Conservation (phyloP, 2,113 vertebrate species). For the Leucoraja erinaceus region DNA sequence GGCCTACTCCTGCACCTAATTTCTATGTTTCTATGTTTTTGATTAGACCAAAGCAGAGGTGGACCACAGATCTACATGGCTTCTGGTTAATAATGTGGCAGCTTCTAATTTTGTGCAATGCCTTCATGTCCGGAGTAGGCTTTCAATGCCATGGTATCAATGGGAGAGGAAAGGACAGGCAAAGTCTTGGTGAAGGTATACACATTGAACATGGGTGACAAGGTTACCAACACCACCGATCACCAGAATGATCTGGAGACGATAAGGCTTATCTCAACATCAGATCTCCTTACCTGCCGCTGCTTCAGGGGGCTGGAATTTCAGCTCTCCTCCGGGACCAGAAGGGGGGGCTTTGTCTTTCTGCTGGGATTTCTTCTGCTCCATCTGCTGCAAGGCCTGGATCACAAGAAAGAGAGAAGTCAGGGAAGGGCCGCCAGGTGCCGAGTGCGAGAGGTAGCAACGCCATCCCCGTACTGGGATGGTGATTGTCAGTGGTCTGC, state of each 20-base stretch:
- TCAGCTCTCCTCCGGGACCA: conserved; percentile 62
- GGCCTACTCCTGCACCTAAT: no score
- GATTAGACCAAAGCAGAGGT: no score
- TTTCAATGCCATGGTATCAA: no score
- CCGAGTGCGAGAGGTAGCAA: background rate
- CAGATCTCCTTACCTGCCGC: conserved; percentile 43
- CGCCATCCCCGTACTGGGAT: background rate
- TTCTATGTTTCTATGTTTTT: no score
- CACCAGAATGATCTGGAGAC: conserved; percentile 41
- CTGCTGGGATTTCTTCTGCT: conserved; percentile 66
- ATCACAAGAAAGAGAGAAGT: no score
- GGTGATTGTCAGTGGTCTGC: background rate
- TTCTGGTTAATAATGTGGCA: no score
- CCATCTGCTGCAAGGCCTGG: conserved; percentile 78
- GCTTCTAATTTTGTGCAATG: no score
- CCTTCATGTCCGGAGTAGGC: no score
- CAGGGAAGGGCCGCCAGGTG: no score
- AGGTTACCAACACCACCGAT: conserved; percentile 44
- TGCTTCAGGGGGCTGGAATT: conserved; percentile 50
- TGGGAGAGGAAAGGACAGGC: no score
- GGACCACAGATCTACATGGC: no score
- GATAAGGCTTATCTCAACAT: conserved; percentile 42
- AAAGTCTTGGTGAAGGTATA: background rate
- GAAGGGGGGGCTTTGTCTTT: conserved; percentile 47
- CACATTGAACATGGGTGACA: background rate